Conservation (phyloP, 2,888 invertebrate genomes). For the Eustalomyia histrio region DNA sequence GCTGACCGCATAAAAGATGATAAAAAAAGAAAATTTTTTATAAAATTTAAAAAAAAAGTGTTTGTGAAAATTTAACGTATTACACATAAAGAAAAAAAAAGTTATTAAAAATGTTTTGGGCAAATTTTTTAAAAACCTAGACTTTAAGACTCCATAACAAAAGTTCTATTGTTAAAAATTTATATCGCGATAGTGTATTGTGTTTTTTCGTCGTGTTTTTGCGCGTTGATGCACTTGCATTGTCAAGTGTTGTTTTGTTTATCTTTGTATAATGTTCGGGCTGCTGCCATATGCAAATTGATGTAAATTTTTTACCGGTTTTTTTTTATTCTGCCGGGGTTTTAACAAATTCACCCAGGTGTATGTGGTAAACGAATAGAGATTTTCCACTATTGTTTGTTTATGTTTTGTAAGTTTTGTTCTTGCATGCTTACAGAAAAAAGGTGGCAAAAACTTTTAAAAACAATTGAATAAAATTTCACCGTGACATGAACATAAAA, state of each 20-base stretch:
- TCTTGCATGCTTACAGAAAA: slow-evolving; percentile 8
- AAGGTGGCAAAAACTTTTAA: slow-evolving; percentile 4
- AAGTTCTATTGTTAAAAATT: neutral
- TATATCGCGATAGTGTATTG: no score
- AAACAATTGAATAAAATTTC: neutral
- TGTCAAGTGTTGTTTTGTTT: slow-evolving; percentile 6
- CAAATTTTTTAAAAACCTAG: slow-evolving; percentile 8
- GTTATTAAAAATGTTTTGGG: neutral
- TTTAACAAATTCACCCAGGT: slow-evolving; percentile 9
- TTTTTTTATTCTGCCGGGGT: slow-evolving; percentile 24
- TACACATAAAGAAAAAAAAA: neutral
- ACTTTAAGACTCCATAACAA: slow-evolving; percentile 10
- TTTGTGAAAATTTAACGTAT: neutral
- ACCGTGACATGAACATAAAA: slow-evolving; percentile 42
- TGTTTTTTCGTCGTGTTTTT: neutral
- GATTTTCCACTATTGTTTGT: slow-evolving; percentile 21
- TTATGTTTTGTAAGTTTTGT: slow-evolving; percentile 21
- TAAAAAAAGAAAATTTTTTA: neutral
- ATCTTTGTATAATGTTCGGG: slow-evolving; percentile 20
- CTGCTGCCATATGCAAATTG: slow-evolving; percentile 24
- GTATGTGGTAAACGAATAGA: neutral
- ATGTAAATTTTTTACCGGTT: slow-evolving; percentile 42
- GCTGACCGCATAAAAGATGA: slow-evolving; percentile 49
- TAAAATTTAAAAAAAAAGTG: neutral
- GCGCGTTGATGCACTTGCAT: neutral